Evolutionary conservation across 2,888 invertebrate genomes (phyloP).

Genomic region (Erebia epiphron): DNA sequence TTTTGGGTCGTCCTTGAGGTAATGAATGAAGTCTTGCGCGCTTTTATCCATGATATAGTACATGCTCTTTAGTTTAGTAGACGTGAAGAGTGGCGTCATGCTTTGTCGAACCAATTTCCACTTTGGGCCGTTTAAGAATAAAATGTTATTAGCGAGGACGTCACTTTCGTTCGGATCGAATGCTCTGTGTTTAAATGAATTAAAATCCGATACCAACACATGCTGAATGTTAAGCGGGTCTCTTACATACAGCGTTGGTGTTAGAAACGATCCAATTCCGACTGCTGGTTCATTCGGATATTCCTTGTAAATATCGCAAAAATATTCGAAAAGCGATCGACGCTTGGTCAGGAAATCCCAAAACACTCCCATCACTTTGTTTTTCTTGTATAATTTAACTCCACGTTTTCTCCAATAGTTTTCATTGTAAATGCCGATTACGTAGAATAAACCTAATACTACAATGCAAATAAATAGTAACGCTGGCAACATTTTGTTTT

Average conservation of each 20-base stretch:
- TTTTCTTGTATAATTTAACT: constrained; percentile 50
- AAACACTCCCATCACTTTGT: constrained; percentile 52
- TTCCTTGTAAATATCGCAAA: constrained; percentile 52
- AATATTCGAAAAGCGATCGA: constrained; percentile 52
- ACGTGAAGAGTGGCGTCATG: constrained; percentile 54
- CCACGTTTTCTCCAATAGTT: constrained; percentile 61
- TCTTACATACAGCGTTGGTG: constrained; percentile 44
- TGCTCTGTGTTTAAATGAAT: constrained; percentile 47
- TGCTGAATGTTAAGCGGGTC: constrained; percentile 49
- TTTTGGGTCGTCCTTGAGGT: constrained; percentile 51
- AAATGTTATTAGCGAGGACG: constrained; percentile 43
- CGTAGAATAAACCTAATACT: constrained; percentile 41
- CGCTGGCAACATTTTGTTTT: constrained; percentile 42
- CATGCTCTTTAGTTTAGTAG: constrained; percentile 54
- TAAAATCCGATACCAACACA: constrained; percentile 45
- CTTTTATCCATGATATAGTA: constrained; percentile 52
- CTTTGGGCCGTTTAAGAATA: constrained; percentile 46
- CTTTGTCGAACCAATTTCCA: constrained; percentile 53
- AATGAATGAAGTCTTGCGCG: constrained; percentile 46
- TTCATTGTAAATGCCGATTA: constrained; percentile 52
- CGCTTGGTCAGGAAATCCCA: constrained; percentile 51
- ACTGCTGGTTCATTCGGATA: constrained; percentile 56
- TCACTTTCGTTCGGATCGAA: constrained; percentile 40
- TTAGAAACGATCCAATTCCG: constrained; percentile 48
- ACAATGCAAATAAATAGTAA: constrained; percentile 45